Percentiles rank a stretch among this genome's conserved stretches.
These are phyloP conservation scores for Aethina tumida DNA, from an alignment of 1,140 invertebrate species.

Conservation along the genomic window DNA sequence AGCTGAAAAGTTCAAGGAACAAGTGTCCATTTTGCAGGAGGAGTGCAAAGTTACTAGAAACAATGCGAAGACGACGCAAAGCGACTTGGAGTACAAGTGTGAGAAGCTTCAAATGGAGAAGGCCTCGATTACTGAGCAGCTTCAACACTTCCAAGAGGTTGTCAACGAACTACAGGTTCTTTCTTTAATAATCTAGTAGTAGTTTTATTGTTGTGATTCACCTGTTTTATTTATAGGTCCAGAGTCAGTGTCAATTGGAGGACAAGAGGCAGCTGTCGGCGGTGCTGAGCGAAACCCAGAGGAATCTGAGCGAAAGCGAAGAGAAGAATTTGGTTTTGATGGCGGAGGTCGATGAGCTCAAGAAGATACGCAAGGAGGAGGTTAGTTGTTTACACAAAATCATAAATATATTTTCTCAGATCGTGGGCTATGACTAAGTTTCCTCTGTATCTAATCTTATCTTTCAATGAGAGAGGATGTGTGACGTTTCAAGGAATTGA, in stretches of 20 bases:
- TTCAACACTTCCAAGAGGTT: conserved; percentile 62
- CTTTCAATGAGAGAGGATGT: background rate
- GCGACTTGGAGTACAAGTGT: conserved; percentile 68
- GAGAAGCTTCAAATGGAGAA: conserved; percentile 65
- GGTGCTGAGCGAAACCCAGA: conserved; percentile 54
- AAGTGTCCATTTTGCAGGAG: conserved; percentile 62
- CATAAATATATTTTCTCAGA: background rate
- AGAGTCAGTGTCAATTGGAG: conserved; percentile 63
- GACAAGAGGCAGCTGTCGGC: conserved; percentile 63
- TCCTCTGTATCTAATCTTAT: conserved; percentile 1
- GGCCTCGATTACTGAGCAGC: conserved; percentile 53
- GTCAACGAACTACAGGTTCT: conserved; percentile 59
- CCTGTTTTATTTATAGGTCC: conserved; percentile 27
- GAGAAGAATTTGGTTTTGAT: conserved; percentile 44
- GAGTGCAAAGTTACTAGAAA: conserved; percentile 69
- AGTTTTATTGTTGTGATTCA: conserved; percentile 1
- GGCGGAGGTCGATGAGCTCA: conserved; percentile 47
- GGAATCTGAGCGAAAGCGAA: conserved; percentile 51
- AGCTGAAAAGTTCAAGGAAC: conserved; percentile 59
- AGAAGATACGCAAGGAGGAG: conserved; percentile 47
- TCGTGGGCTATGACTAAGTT: background rate
- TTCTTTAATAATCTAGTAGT: conserved; percentile 3
- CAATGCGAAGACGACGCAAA: conserved; percentile 70
- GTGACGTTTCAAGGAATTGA: background rate
- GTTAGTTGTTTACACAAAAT: conserved; percentile 25